These are phyloP conservation scores for Elephantulus edwardii DNA, from an alignment of 2,113 vertebrate genomes.

Conservation along the genomic window DNA sequence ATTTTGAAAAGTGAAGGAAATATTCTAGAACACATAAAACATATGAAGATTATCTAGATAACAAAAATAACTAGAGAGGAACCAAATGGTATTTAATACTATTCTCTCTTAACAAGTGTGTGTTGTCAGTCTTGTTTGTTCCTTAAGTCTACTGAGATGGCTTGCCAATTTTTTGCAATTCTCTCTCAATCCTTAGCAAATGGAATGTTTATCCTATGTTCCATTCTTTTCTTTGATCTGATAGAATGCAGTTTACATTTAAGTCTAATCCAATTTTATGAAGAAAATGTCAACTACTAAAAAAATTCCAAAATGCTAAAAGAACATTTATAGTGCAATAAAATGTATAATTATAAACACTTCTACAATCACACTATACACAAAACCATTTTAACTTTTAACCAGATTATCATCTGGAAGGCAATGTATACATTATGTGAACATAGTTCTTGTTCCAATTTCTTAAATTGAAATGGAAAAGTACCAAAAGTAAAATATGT, in stretches of 20 bases:
- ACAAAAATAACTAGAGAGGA: background rate
- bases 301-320: conserved; percentile 42
- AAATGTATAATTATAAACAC: conserved; percentile 70
- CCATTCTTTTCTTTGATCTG: conserved; percentile 63
- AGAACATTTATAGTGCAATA: conserved; percentile 67
- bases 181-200: conserved; percentile 18
- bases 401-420: conserved; percentile 54
- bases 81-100: background rate
- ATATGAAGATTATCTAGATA: rapidly evolving
- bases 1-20: background rate
- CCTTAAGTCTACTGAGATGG: background rate
- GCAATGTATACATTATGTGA: background rate
- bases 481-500: background rate
- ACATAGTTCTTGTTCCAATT: background rate
- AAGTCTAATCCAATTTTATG: conserved; percentile 61
- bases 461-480: conserved; percentile 58
- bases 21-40: background rate
- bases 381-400: conserved; percentile 59
- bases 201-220: conserved; percentile 51
- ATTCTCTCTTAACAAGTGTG: background rate
- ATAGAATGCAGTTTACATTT: conserved; percentile 58
- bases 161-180: background rate
- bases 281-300: conserved; percentile 54
- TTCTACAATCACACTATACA: conserved; percentile 5
- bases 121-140: background rate